Evolutionary conservation across 2,113 vertebrate species (phyloP).

Genomic region (Stigmatopora nigra): DNA sequence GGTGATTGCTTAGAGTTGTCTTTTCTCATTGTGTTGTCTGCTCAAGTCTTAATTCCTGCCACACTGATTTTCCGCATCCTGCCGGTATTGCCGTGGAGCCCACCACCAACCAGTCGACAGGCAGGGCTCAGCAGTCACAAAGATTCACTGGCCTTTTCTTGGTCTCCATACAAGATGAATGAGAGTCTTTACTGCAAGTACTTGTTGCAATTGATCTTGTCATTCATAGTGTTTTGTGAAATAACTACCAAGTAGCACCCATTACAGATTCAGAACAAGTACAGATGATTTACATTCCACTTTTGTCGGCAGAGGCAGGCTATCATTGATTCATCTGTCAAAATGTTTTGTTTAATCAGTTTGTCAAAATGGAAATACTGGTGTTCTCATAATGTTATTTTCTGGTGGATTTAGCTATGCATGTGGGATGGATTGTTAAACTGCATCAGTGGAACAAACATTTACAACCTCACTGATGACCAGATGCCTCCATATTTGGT

Average conservation of each 20-base stretch:
- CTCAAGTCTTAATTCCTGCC: slow-evolving; percentile 49
- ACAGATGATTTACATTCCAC: neutral
- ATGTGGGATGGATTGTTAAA: neutral
- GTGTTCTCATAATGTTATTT: neutral
- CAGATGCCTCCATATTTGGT: neutral
- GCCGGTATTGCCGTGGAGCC: slow-evolving; percentile 14
- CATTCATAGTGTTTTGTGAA: neutral
- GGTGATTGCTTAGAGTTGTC: slow-evolving; percentile 16
- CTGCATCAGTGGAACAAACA: neutral
- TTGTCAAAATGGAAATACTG: neutral
- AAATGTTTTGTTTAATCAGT: neutral
- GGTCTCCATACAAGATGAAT: slow-evolving; percentile 2
- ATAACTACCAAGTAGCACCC: neutral
- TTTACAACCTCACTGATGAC: neutral
- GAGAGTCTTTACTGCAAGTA: neutral
- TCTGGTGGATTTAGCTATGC: neutral
- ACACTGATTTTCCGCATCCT: slow-evolving; percentile 45
- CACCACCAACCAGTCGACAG: slow-evolving; percentile 12
- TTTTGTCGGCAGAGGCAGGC: neutral
- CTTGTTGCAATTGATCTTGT: slow-evolving; percentile 9
- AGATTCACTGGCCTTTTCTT: neutral
- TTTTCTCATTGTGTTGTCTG: slow-evolving; percentile 47
- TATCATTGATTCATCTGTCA: slow-evolving; percentile 1
- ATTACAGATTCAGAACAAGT: neutral
- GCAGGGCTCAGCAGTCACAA: neutral